Evolutionary conservation across 2,113 vertebrate species (phyloP), one percentile per base, ranked within the genome.

Genomic region (Lanius ludovicianus): DNA sequence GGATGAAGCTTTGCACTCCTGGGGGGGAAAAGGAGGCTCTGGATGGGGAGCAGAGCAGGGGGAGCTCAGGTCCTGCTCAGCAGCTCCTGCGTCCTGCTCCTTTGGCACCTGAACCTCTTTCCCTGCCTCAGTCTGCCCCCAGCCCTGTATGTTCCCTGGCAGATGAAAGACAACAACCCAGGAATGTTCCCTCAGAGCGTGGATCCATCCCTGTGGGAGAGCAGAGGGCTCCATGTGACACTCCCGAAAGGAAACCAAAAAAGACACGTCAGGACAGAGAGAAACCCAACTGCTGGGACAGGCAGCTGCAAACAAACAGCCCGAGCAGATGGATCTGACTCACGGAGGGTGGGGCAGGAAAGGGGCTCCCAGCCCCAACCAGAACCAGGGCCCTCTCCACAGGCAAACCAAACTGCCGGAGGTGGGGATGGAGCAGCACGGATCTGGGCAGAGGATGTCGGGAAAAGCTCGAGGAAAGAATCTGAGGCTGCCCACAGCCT

Each of bases 321-420:
- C 86, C 28, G 74, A 90, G 94, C 85, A 90, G 87, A 90, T 88
- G 94, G 68, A 16, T 83, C 82, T 93, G 95, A 94, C 55, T 96
- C 95, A 97, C 6, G 9, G 10, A 77, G 92, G 95, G 94, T 77
- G 94, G 79, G 85, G 95, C 96, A 94, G 85, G 85, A 93, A 95
- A 92, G 95, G 94, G 92, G 95, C 67, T 93, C 85, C 52, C 64
- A 88, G 31, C 31, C 85, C 93, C 82, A 33, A 33, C 24, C 65
- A 50, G 49, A 46, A 56, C 4, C 24, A 6, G 78, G 84, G 71
- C 19, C 82, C 30, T 74, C 87, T 89, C 80, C 12, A 10, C 53
- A 50, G 87, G 63, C 53, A 91, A 77, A 73, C 44, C 57, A 13
- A 70, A 47, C 4, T 4, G 2, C 49, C 1, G 0, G 47, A 74